Evolutionary conservation across 1,140 invertebrate genomes (phyloP), one percentile per base, ranked within the genome.

Genomic region (Musca domestica): DNA sequence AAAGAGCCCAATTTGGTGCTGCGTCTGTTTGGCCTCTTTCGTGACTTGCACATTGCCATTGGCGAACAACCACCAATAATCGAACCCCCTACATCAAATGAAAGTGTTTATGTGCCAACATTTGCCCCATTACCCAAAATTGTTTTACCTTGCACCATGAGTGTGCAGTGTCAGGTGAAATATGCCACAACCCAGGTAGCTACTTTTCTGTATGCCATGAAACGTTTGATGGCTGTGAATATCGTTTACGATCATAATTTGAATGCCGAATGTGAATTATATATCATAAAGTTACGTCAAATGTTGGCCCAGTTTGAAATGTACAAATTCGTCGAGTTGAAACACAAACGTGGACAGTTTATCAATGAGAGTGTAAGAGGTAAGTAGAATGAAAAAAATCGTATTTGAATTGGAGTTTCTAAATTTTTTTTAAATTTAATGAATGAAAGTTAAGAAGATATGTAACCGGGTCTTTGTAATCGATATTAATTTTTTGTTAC

Each of bases 81-180:
- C 54, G 51, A 71, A 69, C 9, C n/a, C 61, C 9, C 27, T 41
- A 10, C 12, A 10, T 17, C 17, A 67, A 48, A 71, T 71, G 15
- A 73, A 68, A 25, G 71, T 71, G 34, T 74, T 71, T 25, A n/a
- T 72, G 2, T 71, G 67, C 7, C 67, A 17, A 61, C 56, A 73
- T 15, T 22, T 71, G 51, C 69, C 69, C 9, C 51, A 2, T 10
- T 46, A 46, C 10, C 65, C 1, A 23, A 56, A 75, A 70, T 10
- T n/a, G 19, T n/a, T 2, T 67, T 1, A 68, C 76, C 77, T 1
- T 34, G 54, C 5, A 72, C 71, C 0, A 17, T 56, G 7, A 77
- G 74, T 56, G 17, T 80, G 17, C 77, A 73, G 51, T 70, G 76
- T 67, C 77, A 80, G 23, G 52, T 80, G 10, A 73, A 74, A 15